Percentiles rank a stretch among this genome's conserved stretches.
Conservation (phyloP, 2,888 invertebrate species). For the Cataglyphis rosenhaueri region DNA sequence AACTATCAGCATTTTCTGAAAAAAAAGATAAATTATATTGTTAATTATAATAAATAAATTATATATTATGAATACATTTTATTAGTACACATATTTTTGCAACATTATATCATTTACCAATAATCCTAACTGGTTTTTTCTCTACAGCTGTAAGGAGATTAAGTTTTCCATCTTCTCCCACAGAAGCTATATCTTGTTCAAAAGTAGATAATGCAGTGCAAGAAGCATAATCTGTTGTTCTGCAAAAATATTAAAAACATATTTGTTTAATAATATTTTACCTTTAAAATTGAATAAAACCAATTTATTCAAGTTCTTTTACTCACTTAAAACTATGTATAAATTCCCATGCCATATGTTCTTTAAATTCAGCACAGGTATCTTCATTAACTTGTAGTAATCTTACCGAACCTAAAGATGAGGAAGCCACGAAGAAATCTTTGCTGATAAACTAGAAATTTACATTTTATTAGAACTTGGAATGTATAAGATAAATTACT, state of each 20-base stretch:
- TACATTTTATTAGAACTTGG: neutral
- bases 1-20: constrained; percentile 92
- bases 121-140: constrained; percentile 85
- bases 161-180: constrained; percentile 94
- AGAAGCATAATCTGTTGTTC: constrained; percentile 87
- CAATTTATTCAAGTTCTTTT: constrained; percentile 40
- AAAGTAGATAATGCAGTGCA: constrained; percentile 92
- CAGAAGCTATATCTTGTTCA: constrained; percentile 92
- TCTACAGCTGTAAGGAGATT: constrained; percentile 87
- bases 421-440: constrained; percentile 88
- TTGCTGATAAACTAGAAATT: constrained; percentile 88
- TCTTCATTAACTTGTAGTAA: constrained; percentile 89
- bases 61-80: neutral
- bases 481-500: neutral
- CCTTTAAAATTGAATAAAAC: neutral
- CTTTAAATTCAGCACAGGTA: constrained; percentile 87
- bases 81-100: neutral
- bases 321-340: constrained; percentile 89
- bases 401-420: constrained; percentile 89
- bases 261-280: neutral
- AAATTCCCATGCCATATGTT: constrained; percentile 88
- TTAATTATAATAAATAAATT: neutral
- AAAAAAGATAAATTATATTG: constrained; percentile 22
- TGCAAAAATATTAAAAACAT: constrained; percentile 58
- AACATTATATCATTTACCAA: constrained; percentile 84